These are phyloP conservation scores for Sylvicola fuscatus DNA, from an alignment of 2,888 invertebrate genomes.

Conservation along the genomic window DNA sequence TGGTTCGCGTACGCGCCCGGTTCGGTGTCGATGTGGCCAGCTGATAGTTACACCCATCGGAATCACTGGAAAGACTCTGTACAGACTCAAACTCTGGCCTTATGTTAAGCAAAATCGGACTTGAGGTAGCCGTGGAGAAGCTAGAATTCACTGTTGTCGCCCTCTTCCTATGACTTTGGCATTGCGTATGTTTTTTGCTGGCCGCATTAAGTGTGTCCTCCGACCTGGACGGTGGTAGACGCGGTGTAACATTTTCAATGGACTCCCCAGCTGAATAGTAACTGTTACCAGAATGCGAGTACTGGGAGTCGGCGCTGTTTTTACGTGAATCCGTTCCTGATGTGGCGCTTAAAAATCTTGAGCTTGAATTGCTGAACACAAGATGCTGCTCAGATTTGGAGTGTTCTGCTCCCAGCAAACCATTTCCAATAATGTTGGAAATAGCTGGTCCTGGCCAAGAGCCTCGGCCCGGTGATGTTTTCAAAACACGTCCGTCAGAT, in stretches of 20 bases:
- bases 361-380: slow-evolving; percentile 29
- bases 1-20: neutral
- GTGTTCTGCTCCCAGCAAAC: slow-evolving; percentile 41
- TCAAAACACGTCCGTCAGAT: slow-evolving; percentile 51
- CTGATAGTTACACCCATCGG: slow-evolving; percentile 24
- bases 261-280: slow-evolving; percentile 23
- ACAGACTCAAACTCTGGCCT: slow-evolving; percentile 42
- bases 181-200: slow-evolving; percentile 21
- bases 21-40: slow-evolving; percentile 3
- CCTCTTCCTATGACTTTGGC: slow-evolving; percentile 28
- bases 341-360: slow-evolving; percentile 33
- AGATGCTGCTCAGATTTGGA: slow-evolving; percentile 70
- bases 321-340: slow-evolving; percentile 24
- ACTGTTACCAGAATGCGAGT: slow-evolving; percentile 31
- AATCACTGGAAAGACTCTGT: slow-evolving; percentile 44
- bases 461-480: slow-evolving; percentile 57
- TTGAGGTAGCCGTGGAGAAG: slow-evolving; percentile 4
- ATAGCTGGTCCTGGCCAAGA: slow-evolving; percentile 64
- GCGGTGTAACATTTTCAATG: slow-evolving; percentile 16
- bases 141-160: slow-evolving; percentile 42
- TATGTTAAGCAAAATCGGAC: slow-evolving; percentile 37
- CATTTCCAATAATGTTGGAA: slow-evolving; percentile 27
- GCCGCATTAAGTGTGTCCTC: slow-evolving; percentile 47
- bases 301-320: slow-evolving; percentile 36
- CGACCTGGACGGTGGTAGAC: slow-evolving; percentile 56